phyloP scores from a whole-genome alignment of 64 coral and sea anemone species.

The Actinia equina region DNA sequence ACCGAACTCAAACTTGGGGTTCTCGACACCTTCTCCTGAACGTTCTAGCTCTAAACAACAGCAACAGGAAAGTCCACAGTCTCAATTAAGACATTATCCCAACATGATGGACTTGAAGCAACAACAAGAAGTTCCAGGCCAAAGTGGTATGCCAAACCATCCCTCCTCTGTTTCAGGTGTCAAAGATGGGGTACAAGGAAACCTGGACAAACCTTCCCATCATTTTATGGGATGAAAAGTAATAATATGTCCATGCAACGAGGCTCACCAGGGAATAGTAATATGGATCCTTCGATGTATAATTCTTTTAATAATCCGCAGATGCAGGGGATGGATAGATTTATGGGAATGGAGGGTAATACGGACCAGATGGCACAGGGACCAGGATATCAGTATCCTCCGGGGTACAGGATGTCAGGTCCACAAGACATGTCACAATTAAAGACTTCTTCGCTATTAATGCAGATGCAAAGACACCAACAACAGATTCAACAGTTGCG shows the following conservation, averaged over 20 bases:
- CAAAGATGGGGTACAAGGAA: constrained; percentile 46
- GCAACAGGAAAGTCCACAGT: constrained; percentile 76
- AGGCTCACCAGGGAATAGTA: constrained; percentile 59
- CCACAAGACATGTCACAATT: constrained; percentile 72
- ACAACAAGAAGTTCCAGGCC: constrained; percentile 62
- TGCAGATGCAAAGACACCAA: constrained; percentile 95
- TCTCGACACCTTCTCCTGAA: constrained; percentile 66
- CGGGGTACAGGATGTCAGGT: constrained; percentile 58
- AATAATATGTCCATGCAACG: constrained; percentile 55
- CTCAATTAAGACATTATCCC: constrained; percentile 64
- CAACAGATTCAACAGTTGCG: constrained; percentile 93
- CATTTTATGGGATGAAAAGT: constrained; percentile 56
- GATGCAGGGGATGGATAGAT: constrained; percentile 8
- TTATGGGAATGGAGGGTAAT: constrained; percentile 25
- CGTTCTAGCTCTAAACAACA: constrained; percentile 64
- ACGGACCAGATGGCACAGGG: neutral
- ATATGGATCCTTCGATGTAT: constrained; percentile 48
- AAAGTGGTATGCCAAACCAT: constrained; percentile 36
- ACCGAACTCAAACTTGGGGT: constrained; percentile 15
- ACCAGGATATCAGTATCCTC: constrained; percentile 47
- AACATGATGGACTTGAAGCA: constrained; percentile 65
- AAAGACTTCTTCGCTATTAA: constrained; percentile 82
- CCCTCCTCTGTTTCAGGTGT: constrained; percentile 15
- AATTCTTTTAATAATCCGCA: constrained; percentile 35
- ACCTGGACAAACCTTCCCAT: constrained; percentile 51